phyloP scores from a whole-genome alignment of 2,113 vertebrate species.

The Malurus alboscapulatus region DNA sequence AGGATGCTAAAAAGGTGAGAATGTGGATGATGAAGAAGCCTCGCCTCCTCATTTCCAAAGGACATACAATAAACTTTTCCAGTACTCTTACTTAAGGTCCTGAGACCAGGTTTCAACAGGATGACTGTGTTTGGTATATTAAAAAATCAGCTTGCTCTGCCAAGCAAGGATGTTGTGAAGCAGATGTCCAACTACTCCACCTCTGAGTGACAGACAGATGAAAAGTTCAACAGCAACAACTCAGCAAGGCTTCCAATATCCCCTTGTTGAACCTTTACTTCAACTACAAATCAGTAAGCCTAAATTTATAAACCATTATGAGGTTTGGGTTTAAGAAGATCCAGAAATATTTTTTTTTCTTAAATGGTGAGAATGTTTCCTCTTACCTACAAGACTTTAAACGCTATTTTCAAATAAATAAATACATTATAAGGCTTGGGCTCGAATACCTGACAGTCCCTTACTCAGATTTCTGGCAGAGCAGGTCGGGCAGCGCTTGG shows the following conservation, averaged over 20 bases:
- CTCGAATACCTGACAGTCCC: accelerated
- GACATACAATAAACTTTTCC: not conserved
- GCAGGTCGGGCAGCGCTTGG: not conserved
- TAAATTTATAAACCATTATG: not conserved
- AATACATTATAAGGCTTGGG: too few species aligned
- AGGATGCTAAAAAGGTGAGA: not conserved
- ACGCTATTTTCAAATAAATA: not conserved
- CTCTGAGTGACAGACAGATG: not conserved
- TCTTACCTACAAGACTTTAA: not conserved
- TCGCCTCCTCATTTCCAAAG: not conserved
- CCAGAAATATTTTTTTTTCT: not conserved
- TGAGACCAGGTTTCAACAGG: not conserved
- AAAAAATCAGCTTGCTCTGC: not conserved
- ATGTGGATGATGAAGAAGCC: not conserved
- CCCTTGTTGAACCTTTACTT: not conserved
- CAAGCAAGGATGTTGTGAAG: not conserved
- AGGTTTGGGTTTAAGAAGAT: not conserved
- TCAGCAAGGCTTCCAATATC: not conserved
- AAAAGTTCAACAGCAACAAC: not conserved
- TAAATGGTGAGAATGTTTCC: not conserved
- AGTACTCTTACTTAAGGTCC: not conserved
- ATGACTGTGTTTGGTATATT: not conserved
- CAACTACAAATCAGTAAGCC: not conserved
- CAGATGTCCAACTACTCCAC: not conserved
- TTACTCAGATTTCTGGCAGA: not conserved